A percentile compares a stretch with the other conserved stretches of the same genome.
Evolutionary conservation across 35 echinoderm and acorn worm genomes (phyloP).

Genomic region (Heliocidaris tuberculata): DNA sequence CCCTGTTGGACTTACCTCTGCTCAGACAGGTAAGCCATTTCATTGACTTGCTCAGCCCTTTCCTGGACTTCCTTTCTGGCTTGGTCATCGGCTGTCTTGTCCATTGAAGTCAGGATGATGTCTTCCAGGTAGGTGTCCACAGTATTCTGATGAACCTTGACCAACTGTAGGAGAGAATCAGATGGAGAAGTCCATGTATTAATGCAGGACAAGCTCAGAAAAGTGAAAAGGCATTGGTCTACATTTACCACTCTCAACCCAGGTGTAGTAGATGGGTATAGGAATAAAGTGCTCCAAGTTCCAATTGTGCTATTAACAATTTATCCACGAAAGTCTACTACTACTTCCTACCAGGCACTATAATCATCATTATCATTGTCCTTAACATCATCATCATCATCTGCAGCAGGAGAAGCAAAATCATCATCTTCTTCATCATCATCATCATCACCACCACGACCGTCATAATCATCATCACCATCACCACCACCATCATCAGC

Average conservation of each 20-base stretch:
- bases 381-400: no score
- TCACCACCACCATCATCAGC: neutral
- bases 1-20: constrained; percentile 73
- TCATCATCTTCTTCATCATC: neutral
- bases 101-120: constrained; percentile 81
- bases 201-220: no score
- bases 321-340: no score
- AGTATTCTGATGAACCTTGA: constrained; percentile 94
- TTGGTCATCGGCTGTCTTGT: constrained; percentile 81
- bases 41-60: constrained; percentile 86
- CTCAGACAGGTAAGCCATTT: constrained; percentile 88
- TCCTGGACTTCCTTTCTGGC: constrained; percentile 84
- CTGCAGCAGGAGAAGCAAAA: no score
- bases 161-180: constrained; percentile 45
- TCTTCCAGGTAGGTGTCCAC: constrained; percentile 96
- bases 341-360: no score
- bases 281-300: no score
- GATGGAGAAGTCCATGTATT: no score
- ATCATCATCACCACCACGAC: neutral
- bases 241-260: no score
- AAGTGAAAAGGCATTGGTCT: no score
- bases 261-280: no score
- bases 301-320: no score
- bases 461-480: neutral
- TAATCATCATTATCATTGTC: neutral